Percentiles rank a stretch among this genome's conserved stretches.
Conservation (phyloP, 2,888 invertebrate genomes). For the Ypsolopha sequella region DNA sequence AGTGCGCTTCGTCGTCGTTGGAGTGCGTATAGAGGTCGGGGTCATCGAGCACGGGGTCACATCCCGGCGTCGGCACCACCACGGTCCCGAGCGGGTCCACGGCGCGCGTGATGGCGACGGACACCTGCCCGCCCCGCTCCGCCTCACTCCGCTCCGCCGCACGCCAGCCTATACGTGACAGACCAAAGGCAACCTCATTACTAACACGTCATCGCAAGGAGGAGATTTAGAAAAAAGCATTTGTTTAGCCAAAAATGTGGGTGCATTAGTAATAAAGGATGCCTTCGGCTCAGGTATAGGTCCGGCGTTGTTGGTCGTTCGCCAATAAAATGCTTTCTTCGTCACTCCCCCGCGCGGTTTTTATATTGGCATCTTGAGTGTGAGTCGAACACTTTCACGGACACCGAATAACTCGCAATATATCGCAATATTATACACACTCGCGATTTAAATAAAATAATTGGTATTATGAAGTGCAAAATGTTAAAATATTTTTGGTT, state of each 20-base stretch:
- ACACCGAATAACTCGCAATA: too few relatives aligned
- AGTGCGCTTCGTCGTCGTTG: slow-evolving; percentile 76
- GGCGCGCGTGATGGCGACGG: slow-evolving; percentile 74
- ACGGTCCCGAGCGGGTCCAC: slow-evolving; percentile 85
- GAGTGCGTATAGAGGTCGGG: slow-evolving; percentile 51
- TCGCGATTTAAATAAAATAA: too few relatives aligned
- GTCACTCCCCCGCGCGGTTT: slow-evolving; percentile 15
- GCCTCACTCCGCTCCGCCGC: slow-evolving; percentile 22
- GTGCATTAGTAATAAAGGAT: slow-evolving; percentile 31
- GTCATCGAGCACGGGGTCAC: slow-evolving; percentile 39
- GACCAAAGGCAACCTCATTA: slow-evolving; percentile 83
- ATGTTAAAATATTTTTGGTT: too few relatives aligned
- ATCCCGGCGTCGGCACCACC: slow-evolving; percentile 50
- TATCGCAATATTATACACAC: too few relatives aligned
- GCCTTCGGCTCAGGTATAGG: slow-evolving; percentile 55
- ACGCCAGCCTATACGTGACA: slow-evolving; percentile 77
- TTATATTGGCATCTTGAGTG: not conserved
- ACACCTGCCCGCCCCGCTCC: slow-evolving; percentile 27
- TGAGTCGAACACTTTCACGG: too few relatives aligned
- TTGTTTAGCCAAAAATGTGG: slow-evolving; percentile 16
- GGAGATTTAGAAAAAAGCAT: slow-evolving; percentile 31
- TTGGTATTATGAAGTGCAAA: too few relatives aligned
- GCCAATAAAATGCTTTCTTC: slow-evolving; percentile 30
- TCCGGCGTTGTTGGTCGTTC: slow-evolving; percentile 10
- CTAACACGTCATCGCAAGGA: slow-evolving; percentile 17